Base-by-base conservation (phyloP, 2,113 vertebrate genomes). In the Megaceryle torquata region DNA sequence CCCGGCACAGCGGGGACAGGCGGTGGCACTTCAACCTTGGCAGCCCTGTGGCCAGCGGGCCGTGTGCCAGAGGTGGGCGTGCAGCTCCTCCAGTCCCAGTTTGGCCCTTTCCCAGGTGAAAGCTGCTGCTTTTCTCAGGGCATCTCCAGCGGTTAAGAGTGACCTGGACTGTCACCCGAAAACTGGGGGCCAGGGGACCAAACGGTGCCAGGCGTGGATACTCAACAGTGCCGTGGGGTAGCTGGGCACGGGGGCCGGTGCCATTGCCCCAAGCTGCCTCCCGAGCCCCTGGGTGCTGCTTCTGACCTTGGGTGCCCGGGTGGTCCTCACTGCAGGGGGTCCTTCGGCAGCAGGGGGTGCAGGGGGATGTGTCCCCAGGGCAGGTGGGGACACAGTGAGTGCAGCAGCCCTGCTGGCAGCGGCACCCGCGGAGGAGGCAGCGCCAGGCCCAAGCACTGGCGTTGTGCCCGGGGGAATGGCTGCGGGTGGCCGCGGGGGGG, bases 161-260 rank as follows among this genome's bases (percentile, higher is more conserved):
- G 53, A 39, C 63, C 44, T 44, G 57, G 37, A 54, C 9, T 48
- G 53, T 60, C 61, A 44, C 53, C 39, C 7, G 2, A n/a, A 67
- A 41, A 7, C 57, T 46, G 28, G 43, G 33, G 13, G 35, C 8
- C 19, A 19, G 65, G 48, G 28, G 26, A 33, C 21, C 31, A 56
- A 78, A 57, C 35, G 43, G 21, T 75, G 67, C 19, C 2, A 4
- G 64, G 65, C 41, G 3, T 6, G 19, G 57, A 8, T 50, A 57
- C 54, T 14, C 0, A 3, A 1, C 0, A 2, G 69, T 60, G n/a
- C 37, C 0, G 0, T 4, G 2, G 17, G 12, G 85, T 43, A 75
- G 43, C 37, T 56, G 74, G 44, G 51, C 18, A 18, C 35, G 21
- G 1, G 7, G 11, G 26, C 84, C 4, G 0, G 56, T 57, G 35